Evolutionary conservation across 2,888 invertebrate species (phyloP), one percentile per base, ranked within the genome.

Genomic region (Parnassius orleans): DNA sequence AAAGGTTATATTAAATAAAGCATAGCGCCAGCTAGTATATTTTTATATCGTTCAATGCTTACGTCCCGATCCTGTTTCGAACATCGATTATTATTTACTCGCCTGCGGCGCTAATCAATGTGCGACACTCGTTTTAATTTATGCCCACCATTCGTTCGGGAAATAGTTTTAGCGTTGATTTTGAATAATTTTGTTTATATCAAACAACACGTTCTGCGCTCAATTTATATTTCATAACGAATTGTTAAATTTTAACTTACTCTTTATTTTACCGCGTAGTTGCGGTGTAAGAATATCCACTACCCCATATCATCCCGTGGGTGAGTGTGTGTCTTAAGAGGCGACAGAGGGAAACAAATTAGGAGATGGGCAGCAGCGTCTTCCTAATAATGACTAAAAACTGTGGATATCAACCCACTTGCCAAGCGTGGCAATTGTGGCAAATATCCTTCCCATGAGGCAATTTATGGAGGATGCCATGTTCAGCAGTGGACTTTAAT

Each of bases 21-120:
- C 24, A 24, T 0, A 24, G 24, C 24, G 10, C 1, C 10, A 9
- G 43, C 2, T 11, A 43, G 2, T 24, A 10, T 52, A 12, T 11
- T 41, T 46, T 59, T 33, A 46, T 59, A 53, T 46, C 2, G 3
- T 9, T n/a, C 41, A 14, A 53, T 7, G 7, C 53, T 11, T 3
- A n/a, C 48, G 48, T 3, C 15, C 50, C n/a, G 12, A 19, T 42
- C 42, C 19, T 41, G 47, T 19, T 46, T 58, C 43, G 52, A 58
- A 58, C 46, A 11, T 10, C 52, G 15, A 53, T 58, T 46, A 19
- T 24, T 83, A 86, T 86, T 86, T 85, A 85, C 83, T 80, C 78
- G 83, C 82, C 79, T 71, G 82, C 79, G 81, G 81, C 83, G 77
- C 84, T 86, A 87, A 87, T 87, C 87, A 84, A 82, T 78, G 79